Base-by-base conservation (phyloP, 2,113 vertebrate species). In the Phodopus roborovskii region DNA sequence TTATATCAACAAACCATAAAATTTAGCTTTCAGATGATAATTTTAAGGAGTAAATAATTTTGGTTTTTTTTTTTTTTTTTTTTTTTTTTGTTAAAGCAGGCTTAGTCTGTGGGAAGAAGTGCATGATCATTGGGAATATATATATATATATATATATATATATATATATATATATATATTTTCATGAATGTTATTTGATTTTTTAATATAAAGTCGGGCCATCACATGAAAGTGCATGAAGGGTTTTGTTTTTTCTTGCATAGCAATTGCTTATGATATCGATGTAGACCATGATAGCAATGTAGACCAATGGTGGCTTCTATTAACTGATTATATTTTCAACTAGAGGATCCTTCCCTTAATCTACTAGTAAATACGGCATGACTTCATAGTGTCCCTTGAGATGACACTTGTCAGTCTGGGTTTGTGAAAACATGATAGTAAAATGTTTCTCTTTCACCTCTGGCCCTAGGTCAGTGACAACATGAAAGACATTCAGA, bases 391-490 rank as follows among this genome's bases (percentile, higher is more conserved):
- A 15, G 1, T 64, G 0, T 90, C 91, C 62, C 74, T 85, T 19
- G 16, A 9, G 33, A 39, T 70, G 64, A 45, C 33, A 33, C 33
- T 50, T 68, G 13, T 26, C 7, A 93, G 0, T 53, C 42, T 87
- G 19, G 2, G 3, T 77, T 13, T 83, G 4, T 10, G 50, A 88
- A 83, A 82, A 8, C 36, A 36, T 74, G 2, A 78, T 45, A 85
- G 10, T 42, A 50, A 96, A 88, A 81, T 83, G 24, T 7, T 88
- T 39, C 15, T 96, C 92, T 95, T 3, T 86, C 48, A 8, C 45
- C 58, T 91, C 83, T 96, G 36, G 93, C 1, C 6, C 95, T 92
- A 86, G 92, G 83, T 78, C 58, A 6, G 70, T 90, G 28, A 13
- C 26, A 78, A 33, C 36, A 60, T 48, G 42, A 81, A 66, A 92